phyloP scores from a whole-genome alignment of 2,797 vertebrate genomes.

The Notolabrus celidotus region DNA sequence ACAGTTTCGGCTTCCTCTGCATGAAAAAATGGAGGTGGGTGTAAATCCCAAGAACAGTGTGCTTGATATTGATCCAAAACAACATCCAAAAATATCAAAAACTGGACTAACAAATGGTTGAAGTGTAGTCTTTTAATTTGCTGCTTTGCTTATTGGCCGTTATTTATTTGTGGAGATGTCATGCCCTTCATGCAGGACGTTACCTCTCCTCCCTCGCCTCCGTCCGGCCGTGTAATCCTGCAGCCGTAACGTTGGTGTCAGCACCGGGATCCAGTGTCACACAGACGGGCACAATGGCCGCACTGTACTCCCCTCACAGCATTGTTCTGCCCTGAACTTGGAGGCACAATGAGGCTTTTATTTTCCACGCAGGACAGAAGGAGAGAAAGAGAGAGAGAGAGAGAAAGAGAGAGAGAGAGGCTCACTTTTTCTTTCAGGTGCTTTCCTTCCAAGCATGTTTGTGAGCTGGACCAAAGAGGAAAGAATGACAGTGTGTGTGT shows the following conservation, averaged over 20 bases:
- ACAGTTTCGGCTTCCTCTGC: no score
- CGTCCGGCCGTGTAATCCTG: conserved; percentile 55
- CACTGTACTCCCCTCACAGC: conserved; percentile 72
- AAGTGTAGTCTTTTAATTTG: background rate
- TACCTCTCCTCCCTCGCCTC: conserved; percentile 57
- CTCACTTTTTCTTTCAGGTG: conserved; percentile 62
- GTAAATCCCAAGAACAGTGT: no score
- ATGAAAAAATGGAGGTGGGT: no score
- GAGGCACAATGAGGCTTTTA: conserved; percentile 81
- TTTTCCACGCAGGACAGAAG: conserved; percentile 32
- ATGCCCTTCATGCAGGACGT: conserved; percentile 41
- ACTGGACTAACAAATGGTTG: no score
- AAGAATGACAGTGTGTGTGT: no score
- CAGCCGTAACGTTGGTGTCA: conserved; percentile 57
- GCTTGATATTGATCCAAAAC: no score
- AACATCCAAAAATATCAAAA: no score
- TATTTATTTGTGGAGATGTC: background rate
- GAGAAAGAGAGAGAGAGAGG: background rate
- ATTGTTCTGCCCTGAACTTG: conserved; percentile 65
- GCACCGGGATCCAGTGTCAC: conserved; percentile 71
- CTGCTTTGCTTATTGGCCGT: background rate
- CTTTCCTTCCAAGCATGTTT: conserved; percentile 39
- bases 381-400: conserved; percentile 11
- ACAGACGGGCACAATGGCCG: conserved; percentile 73
- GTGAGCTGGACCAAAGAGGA: conserved; percentile 23